Percentiles rank a stretch among this genome's conserved stretches.
These are phyloP conservation scores for Prinia subflava DNA, from an alignment of 2,113 vertebrate genomes.

Conservation along the genomic window DNA sequence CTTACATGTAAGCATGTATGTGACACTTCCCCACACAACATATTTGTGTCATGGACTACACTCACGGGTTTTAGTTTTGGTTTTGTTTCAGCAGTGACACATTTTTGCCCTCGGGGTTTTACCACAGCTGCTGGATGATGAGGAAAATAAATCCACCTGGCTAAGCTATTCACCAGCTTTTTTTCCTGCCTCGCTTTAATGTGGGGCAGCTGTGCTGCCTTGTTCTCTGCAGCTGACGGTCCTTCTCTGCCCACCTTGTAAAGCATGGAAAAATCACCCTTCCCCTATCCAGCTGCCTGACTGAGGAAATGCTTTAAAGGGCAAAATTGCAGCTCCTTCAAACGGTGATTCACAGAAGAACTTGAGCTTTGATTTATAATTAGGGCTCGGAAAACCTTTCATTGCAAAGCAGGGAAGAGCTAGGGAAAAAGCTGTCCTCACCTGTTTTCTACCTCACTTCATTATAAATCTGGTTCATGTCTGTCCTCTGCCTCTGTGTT, in stretches of 20 bases:
- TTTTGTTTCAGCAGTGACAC: neutral
- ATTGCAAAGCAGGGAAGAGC: constrained; percentile 9
- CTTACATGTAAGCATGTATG: fast-evolving
- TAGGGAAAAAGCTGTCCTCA: neutral
- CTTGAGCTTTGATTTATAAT: constrained; percentile 55
- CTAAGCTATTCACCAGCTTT: neutral
- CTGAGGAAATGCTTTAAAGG: constrained; percentile 25
- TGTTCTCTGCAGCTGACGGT: constrained; percentile 12
- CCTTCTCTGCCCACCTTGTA: neutral
- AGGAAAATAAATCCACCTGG: neutral
- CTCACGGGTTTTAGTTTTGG: neutral
- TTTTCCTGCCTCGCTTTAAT: neutral
- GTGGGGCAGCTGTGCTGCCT: neutral
- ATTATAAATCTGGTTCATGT: neutral
- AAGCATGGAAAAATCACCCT: neutral
- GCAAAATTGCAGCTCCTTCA: constrained; percentile 26
- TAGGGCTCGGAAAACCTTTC: constrained; percentile 26
- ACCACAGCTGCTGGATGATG: neutral
- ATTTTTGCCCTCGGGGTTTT: neutral
- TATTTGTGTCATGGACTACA: neutral
- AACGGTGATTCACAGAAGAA: constrained; percentile 14
- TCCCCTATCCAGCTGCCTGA: neutral
- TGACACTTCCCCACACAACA: neutral
- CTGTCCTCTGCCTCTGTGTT: neutral
- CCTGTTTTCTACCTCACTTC: constrained; percentile 18